These are phyloP conservation scores for Drosophila sechellia DNA, from an alignment of 1,140 invertebrate genomes.

Conservation along the genomic window DNA sequence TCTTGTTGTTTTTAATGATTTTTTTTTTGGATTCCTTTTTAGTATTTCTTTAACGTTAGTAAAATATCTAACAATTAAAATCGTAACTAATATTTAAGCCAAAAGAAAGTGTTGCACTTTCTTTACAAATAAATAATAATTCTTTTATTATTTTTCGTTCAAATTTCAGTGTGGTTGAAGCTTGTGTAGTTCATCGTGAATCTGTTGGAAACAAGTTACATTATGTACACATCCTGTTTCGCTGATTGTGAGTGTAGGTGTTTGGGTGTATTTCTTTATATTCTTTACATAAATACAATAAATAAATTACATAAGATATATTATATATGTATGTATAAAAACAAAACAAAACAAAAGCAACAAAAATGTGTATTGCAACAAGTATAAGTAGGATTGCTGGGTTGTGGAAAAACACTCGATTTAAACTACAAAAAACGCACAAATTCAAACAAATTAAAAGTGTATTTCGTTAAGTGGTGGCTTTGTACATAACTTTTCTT, in stretches of 20 bases:
- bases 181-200: slow-evolving; percentile 10
- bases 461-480: slow-evolving; percentile 57
- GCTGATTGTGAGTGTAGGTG: slow-evolving; percentile 31
- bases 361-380: slow-evolving; percentile 50
- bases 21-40: slow-evolving; percentile 48
- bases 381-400: slow-evolving; percentile 13
- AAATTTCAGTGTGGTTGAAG: slow-evolving; percentile 30
- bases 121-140: slow-evolving; percentile 71
- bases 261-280: slow-evolving; percentile 30
- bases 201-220: slow-evolving; percentile 41
- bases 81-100: slow-evolving; percentile 80
- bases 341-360: slow-evolving; percentile 64
- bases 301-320: slow-evolving; percentile 67
- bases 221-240: slow-evolving; percentile 58
- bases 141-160: slow-evolving; percentile 25
- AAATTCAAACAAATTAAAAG: slow-evolving; percentile 33
- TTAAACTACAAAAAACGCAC: slow-evolving; percentile 35
- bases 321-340: slow-evolving; percentile 56
- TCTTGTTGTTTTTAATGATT: slow-evolving; percentile 27
- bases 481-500: slow-evolving; percentile 15
- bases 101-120: slow-evolving; percentile 66
- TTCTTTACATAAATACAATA: slow-evolving; percentile 81
- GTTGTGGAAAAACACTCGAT: slow-evolving; percentile 9
- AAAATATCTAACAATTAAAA: slow-evolving; percentile 81
- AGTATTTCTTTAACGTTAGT: slow-evolving; percentile 75